Evolutionary conservation across 2,113 vertebrate species (phyloP), one percentile per base, ranked within the genome.

Genomic region (Phylloscopus trochiloides): DNA sequence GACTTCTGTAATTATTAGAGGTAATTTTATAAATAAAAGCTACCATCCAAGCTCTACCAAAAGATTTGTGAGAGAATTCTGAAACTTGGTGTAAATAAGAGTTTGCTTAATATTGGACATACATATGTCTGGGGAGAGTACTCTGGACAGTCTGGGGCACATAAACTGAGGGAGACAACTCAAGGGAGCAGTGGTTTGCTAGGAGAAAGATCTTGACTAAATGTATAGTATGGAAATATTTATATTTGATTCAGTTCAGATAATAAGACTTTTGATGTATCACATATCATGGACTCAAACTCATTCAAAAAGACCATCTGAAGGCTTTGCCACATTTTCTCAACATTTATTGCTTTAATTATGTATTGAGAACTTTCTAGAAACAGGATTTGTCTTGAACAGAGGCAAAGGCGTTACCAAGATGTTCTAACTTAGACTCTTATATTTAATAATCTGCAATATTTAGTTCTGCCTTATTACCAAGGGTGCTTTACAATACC

Each of bases 71-170:
- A 34, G 22, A 77, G 13, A 47, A 71, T 77, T 93, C 28, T 80
- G 42, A 42, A 90, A 42, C 4, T 51, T 32, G 45, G 24, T 50
- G 15, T 47, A 59, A 42, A 24, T 51, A 62, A 76, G 24, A 42
- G 24, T 79, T 79, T 79, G 8, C 19, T 82, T 62, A 15, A 12
- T 70, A 18, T 12, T 3, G 3, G 4, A 4, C 21, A 6, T 34
- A 4, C 0, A 0, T 18, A 5, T 8, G 2, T 31, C 8, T 32
- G 40, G 8, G 8, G 8, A 45, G 47, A 66, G 38, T 40, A 18
- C 29, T 75, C 47, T 68, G 28, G 40, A 6, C 8, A 76, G 12
- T 32, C 18, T 74, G 57, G 21, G 3, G 1, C 20, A 29, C 2
- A 0, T 25, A 61, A 59, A 55, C 62, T 83, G 29, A 66, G 78